Percentiles rank a stretch among this genome's conserved stretches.
These are phyloP conservation scores for Garra rufa DNA, from an alignment of 2,113 vertebrate genomes.

Conservation along the genomic window DNA sequence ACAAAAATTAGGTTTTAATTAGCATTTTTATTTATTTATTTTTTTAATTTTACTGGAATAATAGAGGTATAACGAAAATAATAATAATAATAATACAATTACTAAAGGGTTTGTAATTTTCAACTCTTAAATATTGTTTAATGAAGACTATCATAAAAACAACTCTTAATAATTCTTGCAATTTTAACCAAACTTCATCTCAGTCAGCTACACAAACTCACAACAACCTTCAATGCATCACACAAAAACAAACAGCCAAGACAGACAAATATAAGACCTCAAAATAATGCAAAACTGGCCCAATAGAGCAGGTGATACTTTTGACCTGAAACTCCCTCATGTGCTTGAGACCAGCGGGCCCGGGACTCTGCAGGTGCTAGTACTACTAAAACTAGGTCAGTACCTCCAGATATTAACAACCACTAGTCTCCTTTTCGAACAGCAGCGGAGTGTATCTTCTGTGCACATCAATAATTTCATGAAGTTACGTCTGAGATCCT, in stretches of 20 bases:
- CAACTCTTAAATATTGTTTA: not conserved
- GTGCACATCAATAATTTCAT: not conserved
- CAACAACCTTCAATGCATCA: not conserved
- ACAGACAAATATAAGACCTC: too few species aligned
- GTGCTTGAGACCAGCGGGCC: not conserved
- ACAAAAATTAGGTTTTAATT: too few species aligned
- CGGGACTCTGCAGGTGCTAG: conserved; percentile 37
- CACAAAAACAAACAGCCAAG: not conserved
- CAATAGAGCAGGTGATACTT: not conserved
- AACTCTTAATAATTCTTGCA: not conserved
- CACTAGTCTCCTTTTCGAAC: conserved; percentile 2
- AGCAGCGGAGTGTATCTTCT: not conserved
- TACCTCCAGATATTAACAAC: conserved; percentile 48
- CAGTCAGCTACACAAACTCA: not conserved
- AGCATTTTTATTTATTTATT: too few species aligned
- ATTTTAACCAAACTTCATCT: not conserved
- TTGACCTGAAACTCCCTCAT: not conserved
- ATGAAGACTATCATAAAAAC: not conserved
- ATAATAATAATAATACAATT: too few species aligned
- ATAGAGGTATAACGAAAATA: too few species aligned
- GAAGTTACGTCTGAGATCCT: not conserved
- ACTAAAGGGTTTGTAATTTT: not conserved
- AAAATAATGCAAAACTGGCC: not conserved
- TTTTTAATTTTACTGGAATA: too few species aligned
- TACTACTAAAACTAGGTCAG: conserved; percentile 38